Conservation (phyloP, 2,888 invertebrate species). For the Patella caerulea region DNA sequence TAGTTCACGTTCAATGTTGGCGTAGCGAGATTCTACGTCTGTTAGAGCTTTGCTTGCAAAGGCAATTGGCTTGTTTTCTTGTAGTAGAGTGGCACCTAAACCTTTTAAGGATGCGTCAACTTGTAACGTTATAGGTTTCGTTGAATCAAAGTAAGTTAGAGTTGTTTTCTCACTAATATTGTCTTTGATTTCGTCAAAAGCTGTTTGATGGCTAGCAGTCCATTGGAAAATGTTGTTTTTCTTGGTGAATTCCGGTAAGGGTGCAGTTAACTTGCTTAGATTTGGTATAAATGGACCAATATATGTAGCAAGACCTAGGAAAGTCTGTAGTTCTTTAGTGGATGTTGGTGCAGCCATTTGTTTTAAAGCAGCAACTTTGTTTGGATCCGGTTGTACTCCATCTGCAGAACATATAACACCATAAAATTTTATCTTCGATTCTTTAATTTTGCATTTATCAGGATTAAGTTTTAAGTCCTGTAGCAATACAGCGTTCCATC, state of each 20-base stretch:
- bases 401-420: conserved; percentile 11
- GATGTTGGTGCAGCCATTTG: background rate
- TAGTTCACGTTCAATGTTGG: background rate
- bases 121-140: too few relatives aligned
- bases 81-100: background rate
- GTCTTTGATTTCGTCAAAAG: conserved; percentile 7
- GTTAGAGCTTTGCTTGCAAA: conserved; percentile 3
- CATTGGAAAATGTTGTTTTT: background rate
- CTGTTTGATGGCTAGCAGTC: background rate
- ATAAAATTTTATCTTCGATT: conserved; percentile 14
- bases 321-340: background rate
- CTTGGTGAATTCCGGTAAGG: background rate
- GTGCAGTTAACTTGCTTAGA: background rate
- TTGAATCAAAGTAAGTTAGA: too few relatives aligned
- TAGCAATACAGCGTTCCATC: conserved; percentile 9
- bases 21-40: background rate
- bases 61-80: background rate
- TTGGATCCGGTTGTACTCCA: conserved; percentile 11
- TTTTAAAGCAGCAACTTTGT: background rate
- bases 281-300: background rate
- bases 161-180: background rate
- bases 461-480: conserved; percentile 18
- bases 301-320: background rate
- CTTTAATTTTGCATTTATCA: conserved; percentile 14
- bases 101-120: background rate